Percentiles rank a stretch among this genome's conserved stretches.
Evolutionary conservation across 2,888 invertebrate genomes (phyloP).

Genomic region (Pandemis heparana): DNA sequence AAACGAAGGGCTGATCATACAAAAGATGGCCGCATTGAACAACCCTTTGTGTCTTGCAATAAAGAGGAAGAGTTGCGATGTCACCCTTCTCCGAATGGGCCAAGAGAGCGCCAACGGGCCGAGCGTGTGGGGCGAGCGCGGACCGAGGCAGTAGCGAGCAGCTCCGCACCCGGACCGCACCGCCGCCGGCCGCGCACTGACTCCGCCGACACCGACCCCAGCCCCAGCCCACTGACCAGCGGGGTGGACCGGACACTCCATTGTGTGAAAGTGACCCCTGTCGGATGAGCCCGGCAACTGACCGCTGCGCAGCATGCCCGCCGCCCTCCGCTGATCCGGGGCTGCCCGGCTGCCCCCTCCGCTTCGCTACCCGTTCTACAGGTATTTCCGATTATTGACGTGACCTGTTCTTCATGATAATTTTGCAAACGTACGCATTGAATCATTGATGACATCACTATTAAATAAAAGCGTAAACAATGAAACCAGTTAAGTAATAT

Average conservation of each 20-base stretch:
- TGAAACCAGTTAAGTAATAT: conserved; percentile 22
- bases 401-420: conserved; percentile 49
- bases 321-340: conserved; percentile 76
- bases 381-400: conserved; percentile 72
- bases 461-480: conserved; percentile 23
- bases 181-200: conserved; percentile 65
- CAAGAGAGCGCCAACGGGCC: conserved; percentile 62
- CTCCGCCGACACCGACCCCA: conserved; percentile 52
- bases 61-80: conserved; percentile 76
- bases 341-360: conserved; percentile 74
- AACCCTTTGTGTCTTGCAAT: conserved; percentile 69
- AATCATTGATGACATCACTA: conserved; percentile 21
- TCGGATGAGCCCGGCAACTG: conserved; percentile 68
- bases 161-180: conserved; percentile 81
- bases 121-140: conserved; percentile 62
- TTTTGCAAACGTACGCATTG: conserved; percentile 3
- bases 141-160: conserved; percentile 72
- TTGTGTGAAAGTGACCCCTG: conserved; percentile 79
- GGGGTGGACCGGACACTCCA: conserved; percentile 69
- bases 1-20: conserved; percentile 25
- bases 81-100: conserved; percentile 78
- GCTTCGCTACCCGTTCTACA: conserved; percentile 75
- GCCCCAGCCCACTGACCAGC: conserved; percentile 56
- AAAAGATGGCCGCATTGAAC: conserved; percentile 52
- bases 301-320: conserved; percentile 76